phyloP scores from a whole-genome alignment of 2,797 vertebrate species.

The Perodicticus potto region DNA sequence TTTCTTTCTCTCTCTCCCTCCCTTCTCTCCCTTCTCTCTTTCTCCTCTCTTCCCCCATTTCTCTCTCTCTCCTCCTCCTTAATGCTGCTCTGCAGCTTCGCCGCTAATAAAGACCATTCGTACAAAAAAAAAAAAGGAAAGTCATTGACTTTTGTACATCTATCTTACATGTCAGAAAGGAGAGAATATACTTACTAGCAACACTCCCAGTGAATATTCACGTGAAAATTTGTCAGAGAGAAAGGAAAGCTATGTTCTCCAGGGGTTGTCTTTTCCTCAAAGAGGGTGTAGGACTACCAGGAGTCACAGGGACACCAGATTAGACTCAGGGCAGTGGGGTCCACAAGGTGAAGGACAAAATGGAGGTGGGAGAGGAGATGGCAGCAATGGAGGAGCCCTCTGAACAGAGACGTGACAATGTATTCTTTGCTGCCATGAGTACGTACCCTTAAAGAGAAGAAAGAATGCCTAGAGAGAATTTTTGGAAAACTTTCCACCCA shows the following conservation, averaged over 20 bases:
- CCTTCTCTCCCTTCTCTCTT: too few species aligned
- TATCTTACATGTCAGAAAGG: not conserved
- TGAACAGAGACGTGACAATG: not conserved
- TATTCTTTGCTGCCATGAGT: not conserved
- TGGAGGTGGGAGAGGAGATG: not conserved
- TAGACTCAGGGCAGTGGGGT: not conserved
- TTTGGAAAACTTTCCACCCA: not conserved
- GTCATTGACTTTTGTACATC: not conserved
- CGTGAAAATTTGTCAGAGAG: not conserved
- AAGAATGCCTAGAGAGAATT: not conserved
- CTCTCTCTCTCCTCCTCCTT: too few species aligned
- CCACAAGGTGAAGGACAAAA: not conserved
- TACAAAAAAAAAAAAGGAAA: too few species aligned
- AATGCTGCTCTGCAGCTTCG: too few species aligned
- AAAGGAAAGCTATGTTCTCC: not conserved
- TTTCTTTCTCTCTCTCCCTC: too few species aligned
- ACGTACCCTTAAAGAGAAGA: not conserved
- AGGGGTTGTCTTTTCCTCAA: not conserved
- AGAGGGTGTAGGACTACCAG: not conserved
- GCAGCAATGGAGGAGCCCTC: fast-evolving
- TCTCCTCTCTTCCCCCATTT: too few species aligned
- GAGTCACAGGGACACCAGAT: too few species aligned
- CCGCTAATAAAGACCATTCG: too few species aligned
- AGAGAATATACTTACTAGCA: not conserved
- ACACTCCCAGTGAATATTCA: not conserved